Evolutionary conservation across 2,888 invertebrate genomes (phyloP).

Genomic region (Oxycera nigricornis): DNA sequence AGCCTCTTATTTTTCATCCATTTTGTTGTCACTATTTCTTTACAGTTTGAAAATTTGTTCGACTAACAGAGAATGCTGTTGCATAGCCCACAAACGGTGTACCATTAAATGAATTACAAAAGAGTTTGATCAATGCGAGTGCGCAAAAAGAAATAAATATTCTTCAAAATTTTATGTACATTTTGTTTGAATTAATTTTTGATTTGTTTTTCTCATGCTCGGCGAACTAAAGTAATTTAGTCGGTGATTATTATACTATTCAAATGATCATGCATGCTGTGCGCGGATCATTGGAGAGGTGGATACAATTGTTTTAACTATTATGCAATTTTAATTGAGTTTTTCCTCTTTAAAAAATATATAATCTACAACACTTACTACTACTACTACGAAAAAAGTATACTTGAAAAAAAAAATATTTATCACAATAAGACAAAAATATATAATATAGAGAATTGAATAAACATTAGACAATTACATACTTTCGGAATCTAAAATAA

Average conservation of each 20-base stretch:
- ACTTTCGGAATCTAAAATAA: conserved; percentile 31
- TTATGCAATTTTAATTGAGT: not conserved
- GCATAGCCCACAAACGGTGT: too few species aligned
- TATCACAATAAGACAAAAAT: conserved; percentile 39
- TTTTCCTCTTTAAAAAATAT: not conserved
- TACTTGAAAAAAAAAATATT: conserved; percentile 27
- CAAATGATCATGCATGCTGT: not conserved
- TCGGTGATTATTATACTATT: not conserved
- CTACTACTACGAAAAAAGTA: not conserved
- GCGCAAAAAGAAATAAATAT: not conserved
- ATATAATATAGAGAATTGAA: conserved; percentile 25
- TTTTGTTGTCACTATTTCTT: not conserved
- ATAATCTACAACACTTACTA: conserved; percentile 30
- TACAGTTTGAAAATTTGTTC: not conserved
- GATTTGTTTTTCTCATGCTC: not conserved
- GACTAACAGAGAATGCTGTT: not conserved
- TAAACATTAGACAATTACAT: conserved; percentile 36
- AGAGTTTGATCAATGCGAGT: not conserved
- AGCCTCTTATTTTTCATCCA: conserved; percentile 19
- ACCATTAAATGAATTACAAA: not conserved
- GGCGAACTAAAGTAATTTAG: not conserved
- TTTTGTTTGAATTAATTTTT: not conserved
- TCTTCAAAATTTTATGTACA: not conserved
- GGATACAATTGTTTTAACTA: not conserved
- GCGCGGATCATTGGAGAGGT: not conserved